Percentiles rank a stretch among this genome's conserved stretches.
Conservation (phyloP, 2,113 vertebrate species). For the Nymphicus hollandicus region DNA sequence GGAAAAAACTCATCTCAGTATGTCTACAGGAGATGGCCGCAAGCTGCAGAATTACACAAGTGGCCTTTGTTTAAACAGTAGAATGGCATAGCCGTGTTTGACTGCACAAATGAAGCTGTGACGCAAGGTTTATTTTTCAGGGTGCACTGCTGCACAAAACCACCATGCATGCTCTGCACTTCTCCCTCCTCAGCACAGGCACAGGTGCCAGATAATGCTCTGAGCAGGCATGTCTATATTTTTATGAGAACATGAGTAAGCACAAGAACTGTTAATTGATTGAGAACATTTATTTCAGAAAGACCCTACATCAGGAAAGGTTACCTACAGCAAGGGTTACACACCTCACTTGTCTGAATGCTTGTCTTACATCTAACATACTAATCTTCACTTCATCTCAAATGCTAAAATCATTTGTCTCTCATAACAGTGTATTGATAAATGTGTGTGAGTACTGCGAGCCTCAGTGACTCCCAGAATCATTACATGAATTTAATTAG, state of each 20-base stretch:
- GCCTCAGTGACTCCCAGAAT: background rate
- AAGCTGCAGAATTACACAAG: background rate
- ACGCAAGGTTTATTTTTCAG: background rate
- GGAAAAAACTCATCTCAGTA: background rate
- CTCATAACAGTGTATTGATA: background rate
- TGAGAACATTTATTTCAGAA: background rate
- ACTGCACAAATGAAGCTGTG: background rate
- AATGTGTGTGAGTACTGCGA: background rate
- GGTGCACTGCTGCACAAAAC: background rate
- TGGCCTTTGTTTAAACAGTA: background rate
- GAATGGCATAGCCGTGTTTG: background rate
- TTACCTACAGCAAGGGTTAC: background rate
- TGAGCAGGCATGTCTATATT: background rate
- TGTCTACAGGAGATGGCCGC: background rate
- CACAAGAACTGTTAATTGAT: background rate
- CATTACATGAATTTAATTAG: slow-evolving; percentile 24
- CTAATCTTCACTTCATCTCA: background rate
- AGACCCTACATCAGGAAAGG: background rate
- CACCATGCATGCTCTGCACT: no score
- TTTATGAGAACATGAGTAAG: background rate
- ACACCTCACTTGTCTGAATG: background rate
- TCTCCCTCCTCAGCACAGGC: background rate
- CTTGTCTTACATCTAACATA: background rate
- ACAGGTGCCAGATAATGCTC: background rate
- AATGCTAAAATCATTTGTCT: background rate